Conservation (phyloP, 2,113 vertebrate genomes). For the Tachysurus vachellii region DNA sequence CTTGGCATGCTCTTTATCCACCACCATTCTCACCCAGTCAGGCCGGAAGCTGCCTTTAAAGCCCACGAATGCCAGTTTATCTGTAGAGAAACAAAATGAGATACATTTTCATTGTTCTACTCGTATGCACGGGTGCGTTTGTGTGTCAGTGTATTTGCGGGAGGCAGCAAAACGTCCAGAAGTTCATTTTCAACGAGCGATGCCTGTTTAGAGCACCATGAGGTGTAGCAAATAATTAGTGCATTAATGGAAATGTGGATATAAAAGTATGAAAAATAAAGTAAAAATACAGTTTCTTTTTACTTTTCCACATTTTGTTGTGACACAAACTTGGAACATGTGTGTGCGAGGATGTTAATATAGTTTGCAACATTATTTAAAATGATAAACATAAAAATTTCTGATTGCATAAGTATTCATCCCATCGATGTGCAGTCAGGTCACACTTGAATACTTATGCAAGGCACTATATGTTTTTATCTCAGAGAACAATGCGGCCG, state of each 20-base stretch:
- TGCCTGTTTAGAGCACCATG: not conserved
- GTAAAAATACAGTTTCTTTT: not conserved
- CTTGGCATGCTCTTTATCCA: slow-evolving; percentile 74
- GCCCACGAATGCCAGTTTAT: slow-evolving; percentile 79
- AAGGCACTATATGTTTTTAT: not conserved
- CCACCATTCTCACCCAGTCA: slow-evolving; percentile 79
- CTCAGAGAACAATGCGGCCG: not conserved
- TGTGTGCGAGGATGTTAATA: not conserved
- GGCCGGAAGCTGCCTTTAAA: slow-evolving; percentile 84
- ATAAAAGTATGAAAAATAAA: not conserved
- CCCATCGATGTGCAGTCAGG: not conserved
- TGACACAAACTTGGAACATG: not conserved
- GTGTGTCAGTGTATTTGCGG: not conserved
- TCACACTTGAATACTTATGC: not conserved
- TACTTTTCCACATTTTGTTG: too few species aligned
- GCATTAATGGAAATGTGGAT: not conserved
- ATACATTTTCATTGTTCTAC: not conserved
- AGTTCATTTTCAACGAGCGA: not conserved
- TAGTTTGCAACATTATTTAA: not conserved
- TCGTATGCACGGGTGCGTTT: not conserved
- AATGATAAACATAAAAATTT: not conserved
- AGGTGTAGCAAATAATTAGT: not conserved
- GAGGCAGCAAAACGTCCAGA: not conserved
- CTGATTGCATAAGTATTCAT: not conserved
- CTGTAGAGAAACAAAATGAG: slow-evolving; percentile 36